These are phyloP conservation scores for Anser cygnoides DNA, from an alignment of 2,113 vertebrate species.

Conservation along the genomic window DNA sequence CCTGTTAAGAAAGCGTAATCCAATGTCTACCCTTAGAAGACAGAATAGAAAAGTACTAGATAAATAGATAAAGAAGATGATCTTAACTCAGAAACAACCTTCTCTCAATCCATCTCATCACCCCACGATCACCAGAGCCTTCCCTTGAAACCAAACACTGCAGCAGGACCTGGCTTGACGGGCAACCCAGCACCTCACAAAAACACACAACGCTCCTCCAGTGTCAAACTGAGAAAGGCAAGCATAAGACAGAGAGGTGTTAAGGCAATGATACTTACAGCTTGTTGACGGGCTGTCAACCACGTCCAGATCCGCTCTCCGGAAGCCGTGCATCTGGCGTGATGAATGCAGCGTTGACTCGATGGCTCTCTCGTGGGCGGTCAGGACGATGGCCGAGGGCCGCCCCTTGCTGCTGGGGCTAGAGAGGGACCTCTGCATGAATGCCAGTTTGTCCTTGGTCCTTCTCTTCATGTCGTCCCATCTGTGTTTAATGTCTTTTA, in stretches of 20 bases:
- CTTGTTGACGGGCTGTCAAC: slow-evolving; percentile 72
- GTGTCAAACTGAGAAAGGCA: slow-evolving; percentile 16
- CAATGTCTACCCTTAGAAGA: background rate
- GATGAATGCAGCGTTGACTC: slow-evolving; percentile 70
- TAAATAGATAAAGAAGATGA: background rate
- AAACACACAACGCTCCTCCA: background rate
- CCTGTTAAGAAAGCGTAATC: background rate
- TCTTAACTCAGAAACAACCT: background rate
- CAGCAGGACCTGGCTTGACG: background rate
- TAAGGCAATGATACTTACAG: slow-evolving; percentile 77
- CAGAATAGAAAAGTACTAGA: background rate
- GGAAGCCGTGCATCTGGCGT: slow-evolving; percentile 48
- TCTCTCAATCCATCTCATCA: background rate
- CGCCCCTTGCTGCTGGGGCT: slow-evolving; percentile 47
- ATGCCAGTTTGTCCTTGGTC: slow-evolving; percentile 82
- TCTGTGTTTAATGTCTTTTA: slow-evolving; percentile 83
- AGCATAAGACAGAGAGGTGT: slow-evolving; percentile 37
- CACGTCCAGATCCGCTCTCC: slow-evolving; percentile 58
- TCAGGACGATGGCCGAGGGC: slow-evolving; percentile 71
- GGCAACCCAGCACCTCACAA: background rate
- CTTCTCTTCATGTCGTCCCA: slow-evolving; percentile 85
- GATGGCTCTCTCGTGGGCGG: slow-evolving; percentile 73
- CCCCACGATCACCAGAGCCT: background rate
- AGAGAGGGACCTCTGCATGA: slow-evolving; percentile 80
- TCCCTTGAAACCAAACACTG: background rate